phyloP scores from a whole-genome alignment of 2,888 invertebrate species.

The Leptopterna dolabrata region DNA sequence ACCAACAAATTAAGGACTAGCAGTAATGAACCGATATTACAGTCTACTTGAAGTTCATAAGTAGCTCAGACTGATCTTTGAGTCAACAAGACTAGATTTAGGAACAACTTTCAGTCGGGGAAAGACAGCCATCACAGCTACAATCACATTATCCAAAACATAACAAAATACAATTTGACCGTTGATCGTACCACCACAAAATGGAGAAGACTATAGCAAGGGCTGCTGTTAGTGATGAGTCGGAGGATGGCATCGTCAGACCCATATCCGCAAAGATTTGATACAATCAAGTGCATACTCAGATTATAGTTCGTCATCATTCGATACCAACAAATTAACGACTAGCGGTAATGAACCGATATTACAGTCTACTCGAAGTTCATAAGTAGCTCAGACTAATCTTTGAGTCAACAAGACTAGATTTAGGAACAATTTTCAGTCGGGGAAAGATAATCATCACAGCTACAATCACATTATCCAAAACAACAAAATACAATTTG shows the following conservation, averaged over 20 bases:
- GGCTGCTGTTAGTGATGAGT: too few relatives aligned
- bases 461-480: background rate
- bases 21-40: too few relatives aligned
- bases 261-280: conserved; percentile 30
- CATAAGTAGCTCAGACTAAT: background rate
- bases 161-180: too few relatives aligned
- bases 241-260: background rate
- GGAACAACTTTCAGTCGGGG: conserved; percentile 19
- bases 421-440: background rate
- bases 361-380: background rate
- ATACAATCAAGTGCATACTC: background rate
- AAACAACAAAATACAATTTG: too few relatives aligned
- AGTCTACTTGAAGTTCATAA: too few relatives aligned
- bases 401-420: background rate
- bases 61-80: background rate
- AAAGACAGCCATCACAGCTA: conserved; percentile 21
- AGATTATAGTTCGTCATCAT: background rate
- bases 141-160: background rate
- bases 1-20: too few relatives aligned
- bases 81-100: background rate
- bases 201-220: too few relatives aligned
- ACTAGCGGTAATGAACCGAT: background rate
- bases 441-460: conserved; percentile 21
- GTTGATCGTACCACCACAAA: too few relatives aligned
- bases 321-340: background rate